Evolutionary conservation across 2,888 invertebrate genomes (phyloP).

Genomic region (Epistrophe grossulariae): DNA sequence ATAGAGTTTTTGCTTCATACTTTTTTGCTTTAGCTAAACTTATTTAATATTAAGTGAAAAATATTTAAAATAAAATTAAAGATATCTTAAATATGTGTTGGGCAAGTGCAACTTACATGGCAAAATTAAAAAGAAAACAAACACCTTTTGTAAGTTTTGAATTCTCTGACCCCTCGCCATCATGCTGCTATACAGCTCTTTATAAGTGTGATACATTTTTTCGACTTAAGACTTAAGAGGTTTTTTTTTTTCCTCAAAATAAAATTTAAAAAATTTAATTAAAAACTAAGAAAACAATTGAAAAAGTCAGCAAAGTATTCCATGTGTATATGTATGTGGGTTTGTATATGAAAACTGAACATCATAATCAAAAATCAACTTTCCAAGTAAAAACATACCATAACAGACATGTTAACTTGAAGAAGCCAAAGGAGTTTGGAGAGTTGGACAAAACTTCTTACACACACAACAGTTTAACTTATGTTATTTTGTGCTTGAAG

Average conservation of each 20-base stretch:
- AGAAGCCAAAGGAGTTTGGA: neutral
- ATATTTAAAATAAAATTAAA: too few species aligned
- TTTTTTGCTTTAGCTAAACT: too few species aligned
- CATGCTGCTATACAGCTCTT: too few species aligned
- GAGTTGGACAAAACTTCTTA: constrained; percentile 5
- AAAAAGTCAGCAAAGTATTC: constrained; percentile 28
- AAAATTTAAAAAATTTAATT: constrained; percentile 42
- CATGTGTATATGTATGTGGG: neutral
- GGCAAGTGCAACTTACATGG: too few species aligned
- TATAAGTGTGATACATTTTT: too few species aligned
- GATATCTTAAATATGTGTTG: too few species aligned
- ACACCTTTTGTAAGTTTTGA: too few species aligned
- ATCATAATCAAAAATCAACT: constrained; percentile 42
- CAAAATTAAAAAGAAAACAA: too few species aligned
- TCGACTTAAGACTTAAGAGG: too few species aligned
- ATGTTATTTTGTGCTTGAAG: neutral
- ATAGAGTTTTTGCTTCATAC: too few species aligned
- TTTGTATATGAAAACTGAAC: constrained; percentile 19
- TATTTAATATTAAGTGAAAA: too few species aligned
- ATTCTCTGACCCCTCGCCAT: too few species aligned
- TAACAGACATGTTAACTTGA: neutral
- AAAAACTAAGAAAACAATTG: constrained; percentile 3
- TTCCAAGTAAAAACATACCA: neutral
- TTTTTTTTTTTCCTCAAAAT: neutral
- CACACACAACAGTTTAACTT: neutral